Base-by-base conservation (phyloP, 1,140 invertebrate genomes). In the Phocides pigmalion region DNA sequence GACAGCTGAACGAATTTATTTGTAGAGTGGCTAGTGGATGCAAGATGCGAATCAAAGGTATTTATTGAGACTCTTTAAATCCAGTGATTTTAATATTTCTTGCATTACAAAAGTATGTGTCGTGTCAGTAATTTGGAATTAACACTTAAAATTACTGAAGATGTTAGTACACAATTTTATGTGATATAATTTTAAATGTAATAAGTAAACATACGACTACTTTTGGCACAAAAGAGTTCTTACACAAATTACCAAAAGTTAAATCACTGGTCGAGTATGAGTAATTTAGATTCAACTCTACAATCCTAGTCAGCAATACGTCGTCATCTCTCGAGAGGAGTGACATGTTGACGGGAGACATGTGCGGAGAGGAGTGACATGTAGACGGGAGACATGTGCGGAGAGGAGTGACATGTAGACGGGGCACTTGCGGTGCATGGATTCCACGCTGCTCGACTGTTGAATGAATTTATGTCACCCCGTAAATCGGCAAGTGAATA, bases 221-320 rank as follows among this genome's bases (percentile, higher is more conserved):
- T 22, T 22, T 22, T 25, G 39, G 54, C 25, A 22, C 19, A n/a
- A 20, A 20, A 22, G n/a, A n/a, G n/a, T n/a, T n/a, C n/a, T n/a
- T n/a, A n/a, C n/a, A n/a, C n/a, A n/a, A n/a, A n/a, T n/a, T 32
- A 37, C 28, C 25, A 28, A 28, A 61, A 61, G n/a, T n/a, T 47
- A 42, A 44, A 61, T 61, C 51, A 20, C 14, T 14, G 6, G n/a
- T 25, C 19, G 17, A n/a, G n/a, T n/a, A 22, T 58, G 25, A 16
- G 15, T 14, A 17, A 35, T 53, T 28, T 19, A 19, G 16, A 16
- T 35, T 20, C n/a, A 47, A 49, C 58, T 20, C 16, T 1, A 35
- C 32, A 11, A 6, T 22, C 22, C 32, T n/a, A 35, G n/a, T 35
- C 32, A 35, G 32, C 32, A n/a, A n/a, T 35, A 35, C 32, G 32